Conservation (phyloP, 2,888 invertebrate species). For the Acanthopleura granulata region DNA sequence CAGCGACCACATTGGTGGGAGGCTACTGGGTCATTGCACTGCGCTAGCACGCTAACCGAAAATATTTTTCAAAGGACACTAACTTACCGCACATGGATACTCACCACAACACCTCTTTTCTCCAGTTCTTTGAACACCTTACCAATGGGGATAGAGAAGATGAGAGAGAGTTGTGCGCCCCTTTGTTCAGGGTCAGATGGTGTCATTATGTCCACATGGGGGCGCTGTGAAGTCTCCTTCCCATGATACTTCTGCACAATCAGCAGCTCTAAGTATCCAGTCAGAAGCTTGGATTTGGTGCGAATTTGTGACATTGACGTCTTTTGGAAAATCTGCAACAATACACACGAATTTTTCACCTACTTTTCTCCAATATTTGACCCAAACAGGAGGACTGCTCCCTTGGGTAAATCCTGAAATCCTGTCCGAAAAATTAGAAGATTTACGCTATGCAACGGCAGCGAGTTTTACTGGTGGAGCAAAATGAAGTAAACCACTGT, state of each 20-base stretch:
- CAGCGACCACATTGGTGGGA: too few species aligned
- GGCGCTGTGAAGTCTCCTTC: constrained; percentile 23
- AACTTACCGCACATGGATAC: constrained; percentile 34
- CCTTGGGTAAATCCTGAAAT: too few species aligned
- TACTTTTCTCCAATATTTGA: too few species aligned
- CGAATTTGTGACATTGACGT: constrained; percentile 70
- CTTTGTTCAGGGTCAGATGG: constrained; percentile 71
- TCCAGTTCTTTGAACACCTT: constrained; percentile 70
- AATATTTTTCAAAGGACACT: too few species aligned
- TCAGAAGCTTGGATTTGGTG: constrained; percentile 72
- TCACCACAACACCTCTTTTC: constrained; percentile 72
- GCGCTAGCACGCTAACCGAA: too few species aligned
- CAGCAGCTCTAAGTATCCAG: constrained; percentile 73
- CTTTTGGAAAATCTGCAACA: constrained; percentile 70
- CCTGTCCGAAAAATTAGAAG: not conserved
- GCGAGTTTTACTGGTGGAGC: too few species aligned
- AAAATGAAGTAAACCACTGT: too few species aligned
- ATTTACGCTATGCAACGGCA: not conserved
- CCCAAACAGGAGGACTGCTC: too few species aligned
- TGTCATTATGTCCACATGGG: constrained; percentile 70
- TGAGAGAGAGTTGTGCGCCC: constrained; percentile 73
- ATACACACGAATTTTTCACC: too few species aligned
- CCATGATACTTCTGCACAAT: constrained; percentile 58
- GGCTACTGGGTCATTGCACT: too few species aligned
- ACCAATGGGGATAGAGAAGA: constrained; percentile 69